Base-by-base conservation (phyloP, 2,888 invertebrate species). In the Drosophila ustulata region DNA sequence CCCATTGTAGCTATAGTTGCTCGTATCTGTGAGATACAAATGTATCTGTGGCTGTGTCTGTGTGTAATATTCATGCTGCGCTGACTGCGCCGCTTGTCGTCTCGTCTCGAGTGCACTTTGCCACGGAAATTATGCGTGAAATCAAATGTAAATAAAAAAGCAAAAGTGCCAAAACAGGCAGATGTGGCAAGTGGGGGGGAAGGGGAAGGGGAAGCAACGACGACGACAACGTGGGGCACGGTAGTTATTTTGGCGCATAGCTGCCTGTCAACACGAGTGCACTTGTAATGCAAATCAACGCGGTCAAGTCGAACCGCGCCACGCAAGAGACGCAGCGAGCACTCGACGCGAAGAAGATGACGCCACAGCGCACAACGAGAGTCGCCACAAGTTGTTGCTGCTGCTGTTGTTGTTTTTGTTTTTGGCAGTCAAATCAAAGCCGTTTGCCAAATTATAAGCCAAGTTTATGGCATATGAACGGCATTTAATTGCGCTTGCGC, bases 221-320 rank as follows among this genome's bases (percentile, higher is more conserved):
- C 63, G 43, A 50, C 63, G 23, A 26, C 63, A 50, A 50, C 63
- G 63, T 49, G 73, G 52, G 84, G 73, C 78, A 88, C 91, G 79
- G 90, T 91, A 91, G 91, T 91, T 85, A 88, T 84, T 88, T 90
- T 89, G 88, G 91, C 86, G 86, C 86, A 89, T 81, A 86, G 85
- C 83, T 83, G 82, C 75, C 88, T 87, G 87, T 84, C 91, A 90
- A 89, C 82, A 87, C 89, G 32, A 89, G 90, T 88, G 86, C 90
- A 91, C 90, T 91, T 88, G 80, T 82, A 80, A 88, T 89, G 91
- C 89, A 90, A 91, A 90, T 85, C 78, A 82, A 83, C 82, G 89
- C 89, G 89, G 84, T 84, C 84, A 84, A 84, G 88, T 71, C 82
- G 72, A 56, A 59, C 69, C 50, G 61, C 77, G 67, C 55, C 59